Percentiles rank a stretch among this genome's conserved stretches.
phyloP scores from a whole-genome alignment of 92 coral and sea anemone genomes.

The Siderastrea radians region DNA sequence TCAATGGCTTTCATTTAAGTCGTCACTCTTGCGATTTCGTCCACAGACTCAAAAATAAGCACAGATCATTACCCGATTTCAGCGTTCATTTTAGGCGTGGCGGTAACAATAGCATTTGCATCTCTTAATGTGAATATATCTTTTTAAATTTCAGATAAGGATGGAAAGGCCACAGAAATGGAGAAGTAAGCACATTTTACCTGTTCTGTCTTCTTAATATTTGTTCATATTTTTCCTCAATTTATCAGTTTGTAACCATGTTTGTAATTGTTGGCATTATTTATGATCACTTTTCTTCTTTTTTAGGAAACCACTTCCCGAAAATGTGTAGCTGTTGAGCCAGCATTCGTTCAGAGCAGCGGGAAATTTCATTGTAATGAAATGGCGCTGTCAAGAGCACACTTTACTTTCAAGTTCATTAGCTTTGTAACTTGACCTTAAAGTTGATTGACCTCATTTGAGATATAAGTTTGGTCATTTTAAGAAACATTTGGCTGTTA shows the following conservation, averaged over 20 bases:
- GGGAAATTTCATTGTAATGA: background rate
- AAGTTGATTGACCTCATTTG: background rate
- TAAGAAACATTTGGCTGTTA: background rate
- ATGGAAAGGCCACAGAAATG: constrained; percentile 43
- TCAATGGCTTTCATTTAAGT: background rate
- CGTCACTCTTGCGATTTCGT: no score
- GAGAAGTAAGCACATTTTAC: constrained; percentile 37
- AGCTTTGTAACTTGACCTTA: background rate
- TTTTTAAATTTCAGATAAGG: constrained; percentile 15
- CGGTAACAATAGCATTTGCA: background rate
- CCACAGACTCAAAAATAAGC: no score
- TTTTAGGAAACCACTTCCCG: constrained; percentile 44
- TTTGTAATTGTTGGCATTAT: background rate
- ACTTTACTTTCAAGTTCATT: background rate
- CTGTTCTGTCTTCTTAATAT: no score
- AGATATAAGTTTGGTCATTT: background rate
- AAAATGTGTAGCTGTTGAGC: constrained; percentile 22
- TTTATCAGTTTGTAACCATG: background rate
- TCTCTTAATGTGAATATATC: no score
- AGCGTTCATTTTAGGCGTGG: no score
- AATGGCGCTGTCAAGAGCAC: background rate
- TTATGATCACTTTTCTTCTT: no score
- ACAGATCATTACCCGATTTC: no score
- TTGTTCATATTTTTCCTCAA: background rate
- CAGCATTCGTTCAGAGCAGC: background rate